phyloP scores from a whole-genome alignment of 2,888 invertebrate genomes.

The Ectemnius cavifrons region DNA sequence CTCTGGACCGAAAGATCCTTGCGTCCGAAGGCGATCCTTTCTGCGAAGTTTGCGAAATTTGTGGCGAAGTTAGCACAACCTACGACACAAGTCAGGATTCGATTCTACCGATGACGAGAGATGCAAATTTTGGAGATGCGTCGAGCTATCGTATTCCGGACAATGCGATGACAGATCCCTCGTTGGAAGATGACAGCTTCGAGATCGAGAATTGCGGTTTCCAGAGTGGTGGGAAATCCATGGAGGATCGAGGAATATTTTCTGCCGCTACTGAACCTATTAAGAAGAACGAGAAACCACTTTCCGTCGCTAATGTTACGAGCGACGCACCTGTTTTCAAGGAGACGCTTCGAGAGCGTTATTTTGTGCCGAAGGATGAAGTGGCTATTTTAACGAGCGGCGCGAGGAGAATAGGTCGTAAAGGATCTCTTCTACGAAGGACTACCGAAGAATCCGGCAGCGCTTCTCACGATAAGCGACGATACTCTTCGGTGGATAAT shows the following conservation, averaged over 20 bases:
- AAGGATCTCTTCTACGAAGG: constrained; percentile 68
- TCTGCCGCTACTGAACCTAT: constrained; percentile 8
- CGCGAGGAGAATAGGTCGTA: constrained; percentile 64
- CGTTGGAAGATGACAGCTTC: constrained; percentile 61
- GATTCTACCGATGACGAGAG: constrained; percentile 20
- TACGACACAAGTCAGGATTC: constrained; percentile 38
- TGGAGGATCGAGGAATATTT: constrained; percentile 29
- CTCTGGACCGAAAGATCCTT: constrained; percentile 48
- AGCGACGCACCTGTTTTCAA: constrained; percentile 35
- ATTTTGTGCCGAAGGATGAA: constrained; percentile 66
- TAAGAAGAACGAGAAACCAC: constrained; percentile 4
- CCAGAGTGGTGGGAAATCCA: constrained; percentile 38
- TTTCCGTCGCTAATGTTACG: constrained; percentile 29
- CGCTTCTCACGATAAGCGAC: constrained; percentile 64
- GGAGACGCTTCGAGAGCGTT: constrained; percentile 48
- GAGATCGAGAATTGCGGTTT: constrained; percentile 73
- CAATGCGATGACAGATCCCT: constrained; percentile 35
- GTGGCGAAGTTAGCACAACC: constrained; percentile 65
- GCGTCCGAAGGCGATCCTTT: constrained; percentile 43
- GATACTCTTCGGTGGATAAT: constrained; percentile 75
- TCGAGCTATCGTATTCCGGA: constrained; percentile 44
- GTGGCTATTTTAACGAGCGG: constrained; percentile 58
- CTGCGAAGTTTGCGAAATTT: constrained; percentile 74
- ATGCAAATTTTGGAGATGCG: constrained; percentile 2
- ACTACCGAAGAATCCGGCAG: constrained; percentile 31